Base-by-base conservation (phyloP, 2,888 invertebrate species). In the Caenorhabditis doughertyi region DNA sequence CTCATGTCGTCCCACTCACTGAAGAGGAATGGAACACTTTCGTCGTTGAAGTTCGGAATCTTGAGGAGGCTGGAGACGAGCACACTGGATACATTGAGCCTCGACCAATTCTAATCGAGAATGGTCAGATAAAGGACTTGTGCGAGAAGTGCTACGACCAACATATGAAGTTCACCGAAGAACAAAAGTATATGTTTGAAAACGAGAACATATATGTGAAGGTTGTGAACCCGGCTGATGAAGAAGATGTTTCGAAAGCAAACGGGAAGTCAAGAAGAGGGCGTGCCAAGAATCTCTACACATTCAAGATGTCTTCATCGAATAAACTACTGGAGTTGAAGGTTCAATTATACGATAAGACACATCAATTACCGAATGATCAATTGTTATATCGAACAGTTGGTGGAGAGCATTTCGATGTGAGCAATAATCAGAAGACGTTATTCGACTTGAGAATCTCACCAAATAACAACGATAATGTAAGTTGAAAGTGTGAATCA, bases 301-400 rank as follows among this genome's bases (percentile, higher is more conserved):
- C 67, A 0, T 32, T 76, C 16, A 79, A 79, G 18, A 81, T 91
- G 85, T 81, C 82, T 16, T 89, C 89, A 16, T 76, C 76, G 16
- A 81, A 84, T 21, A 86, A 84, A 23, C 74, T 91, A 13, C 55
- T 77, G 39, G 87, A 88, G 58, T 79, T 91, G 72, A 91, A 91
- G 70, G 67, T 89, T 21, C 80, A 85, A 55, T 77, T 91, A 55
- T 89, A 88, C 80, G 82, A 80, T 53, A 83, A 79, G 58, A 86
- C 79, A 7, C 65, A 79, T 44, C 83, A 86, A 21, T 18, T 79
- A n/a, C 86, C 86, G 1, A 74, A 55, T 11, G 86, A 87, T 53
- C 87, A 88, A 55, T 25, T 87, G n/a, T 70, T 88, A 11, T 84
- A 86, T 55, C 76, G 81, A 27, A 18, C 32, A 18, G 47, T 68